phyloP scores from a whole-genome alignment of 1,140 invertebrate genomes.

The Dendrolimus kikuchii region DNA sequence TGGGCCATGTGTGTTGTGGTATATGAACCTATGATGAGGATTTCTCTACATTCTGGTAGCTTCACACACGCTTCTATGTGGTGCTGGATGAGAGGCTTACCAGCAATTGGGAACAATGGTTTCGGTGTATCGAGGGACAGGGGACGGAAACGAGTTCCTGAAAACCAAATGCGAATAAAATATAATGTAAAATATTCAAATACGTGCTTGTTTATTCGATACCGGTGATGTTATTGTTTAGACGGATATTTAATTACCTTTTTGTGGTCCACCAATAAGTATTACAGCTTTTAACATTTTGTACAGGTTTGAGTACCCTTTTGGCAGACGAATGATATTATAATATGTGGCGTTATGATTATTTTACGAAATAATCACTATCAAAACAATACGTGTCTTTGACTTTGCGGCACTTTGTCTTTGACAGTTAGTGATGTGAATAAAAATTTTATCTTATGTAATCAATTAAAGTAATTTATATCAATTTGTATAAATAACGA shows the following conservation, averaged over 20 bases:
- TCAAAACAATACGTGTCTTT: too few species aligned
- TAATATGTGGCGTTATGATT: too few species aligned
- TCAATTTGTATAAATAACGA: too few species aligned
- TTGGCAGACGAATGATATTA: neutral
- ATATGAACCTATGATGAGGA: constrained; percentile 96
- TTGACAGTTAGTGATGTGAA: too few species aligned
- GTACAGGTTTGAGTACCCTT: neutral
- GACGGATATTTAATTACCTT: constrained; percentile 70
- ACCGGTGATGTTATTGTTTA: constrained; percentile 34
- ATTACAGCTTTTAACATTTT: constrained; percentile 84
- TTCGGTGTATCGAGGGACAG: constrained; percentile 97
- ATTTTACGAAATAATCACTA: too few species aligned
- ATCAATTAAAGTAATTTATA: too few species aligned
- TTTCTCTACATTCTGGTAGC: constrained; percentile 87
- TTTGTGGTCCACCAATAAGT: constrained; percentile 83
- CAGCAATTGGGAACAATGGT: constrained; percentile 97
- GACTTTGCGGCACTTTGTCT: too few species aligned
- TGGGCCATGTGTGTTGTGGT: constrained; percentile 84
- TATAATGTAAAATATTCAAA: too few species aligned
- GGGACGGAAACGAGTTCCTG: constrained; percentile 97
- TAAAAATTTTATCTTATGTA: too few species aligned
- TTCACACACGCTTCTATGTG: constrained; percentile 95
- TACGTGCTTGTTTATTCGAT: constrained; percentile 2
- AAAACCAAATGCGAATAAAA: constrained; percentile 10
- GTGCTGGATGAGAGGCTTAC: constrained; percentile 95